Percentiles rank a stretch among this genome's conserved stretches.
These are phyloP conservation scores for Rhinolophus sinicus DNA, from an alignment of 2,113 vertebrate species.

Conservation along the genomic window DNA sequence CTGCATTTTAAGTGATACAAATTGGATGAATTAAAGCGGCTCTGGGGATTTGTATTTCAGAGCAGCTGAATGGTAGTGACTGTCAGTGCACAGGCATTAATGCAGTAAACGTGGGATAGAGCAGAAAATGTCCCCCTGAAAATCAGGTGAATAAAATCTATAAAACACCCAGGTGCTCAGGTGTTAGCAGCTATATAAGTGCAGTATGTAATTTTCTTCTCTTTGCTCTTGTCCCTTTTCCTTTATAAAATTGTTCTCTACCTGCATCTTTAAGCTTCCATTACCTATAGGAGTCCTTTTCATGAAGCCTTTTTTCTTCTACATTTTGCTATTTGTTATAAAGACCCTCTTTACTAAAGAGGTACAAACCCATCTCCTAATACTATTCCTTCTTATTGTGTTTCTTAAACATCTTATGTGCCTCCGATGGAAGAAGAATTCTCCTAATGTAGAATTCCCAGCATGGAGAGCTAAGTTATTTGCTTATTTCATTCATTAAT, in stretches of 20 bases:
- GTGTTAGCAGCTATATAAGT: background rate
- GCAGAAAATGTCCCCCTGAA: slow-evolving; percentile 35
- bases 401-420: slow-evolving; percentile 39
- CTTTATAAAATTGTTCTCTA: background rate
- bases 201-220: background rate
- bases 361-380: background rate
- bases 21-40: slow-evolving; percentile 51
- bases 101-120: background rate
- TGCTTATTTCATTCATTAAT: slow-evolving; percentile 45
- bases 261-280: background rate
- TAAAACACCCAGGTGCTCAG: background rate
- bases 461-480: background rate
- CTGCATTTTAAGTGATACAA: slow-evolving; percentile 33
- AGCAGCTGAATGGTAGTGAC: slow-evolving; percentile 28
- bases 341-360: slow-evolving; percentile 33
- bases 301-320: slow-evolving; percentile 29
- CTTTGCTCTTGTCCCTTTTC: slow-evolving; percentile 12
- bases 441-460: slow-evolving; percentile 49
- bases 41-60: slow-evolving; percentile 42
- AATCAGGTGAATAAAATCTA: background rate
- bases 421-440: background rate
- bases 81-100: background rate
- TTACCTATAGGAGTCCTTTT: slow-evolving; percentile 27
- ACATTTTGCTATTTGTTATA: slow-evolving; percentile 23
- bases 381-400: background rate